phyloP scores from a whole-genome alignment of 2,888 invertebrate species.

The Cerastis rubricosa region DNA sequence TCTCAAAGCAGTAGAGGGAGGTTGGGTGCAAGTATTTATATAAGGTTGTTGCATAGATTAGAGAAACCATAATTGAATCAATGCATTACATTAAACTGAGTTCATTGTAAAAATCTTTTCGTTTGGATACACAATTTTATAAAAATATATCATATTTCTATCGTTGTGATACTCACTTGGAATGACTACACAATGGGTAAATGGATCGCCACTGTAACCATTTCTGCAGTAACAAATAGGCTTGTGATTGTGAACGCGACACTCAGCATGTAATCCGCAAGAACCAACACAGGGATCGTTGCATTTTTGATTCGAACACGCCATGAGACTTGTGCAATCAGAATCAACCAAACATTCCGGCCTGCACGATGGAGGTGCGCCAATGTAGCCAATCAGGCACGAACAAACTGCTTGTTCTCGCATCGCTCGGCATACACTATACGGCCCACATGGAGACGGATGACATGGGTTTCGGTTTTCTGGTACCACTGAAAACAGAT shows the following conservation, averaged over 20 bases:
- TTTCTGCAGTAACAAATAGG: slow-evolving; percentile 95
- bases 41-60: background rate
- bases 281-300: slow-evolving; percentile 95
- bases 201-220: slow-evolving; percentile 95
- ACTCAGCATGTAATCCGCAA: slow-evolving; percentile 94
- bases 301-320: slow-evolving; percentile 95
- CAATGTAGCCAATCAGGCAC: slow-evolving; percentile 94
- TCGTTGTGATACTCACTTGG: slow-evolving; percentile 75
- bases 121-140: background rate
- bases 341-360: slow-evolving; percentile 96
- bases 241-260: slow-evolving; percentile 95
- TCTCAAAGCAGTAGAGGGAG: background rate
- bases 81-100: background rate
- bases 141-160: slow-evolving; percentile 1
- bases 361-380: slow-evolving; percentile 94
- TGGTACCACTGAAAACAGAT: slow-evolving; percentile 68
- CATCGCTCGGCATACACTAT: slow-evolving; percentile 92
- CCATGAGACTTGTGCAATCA: slow-evolving; percentile 94
- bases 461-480: slow-evolving; percentile 90
- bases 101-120: background rate
- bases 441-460: slow-evolving; percentile 95
- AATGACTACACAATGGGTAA: slow-evolving; percentile 91
- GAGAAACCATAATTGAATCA: background rate
- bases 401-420: slow-evolving; percentile 93
- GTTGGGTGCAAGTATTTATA: background rate